Evolutionary conservation across 1,140 invertebrate species (phyloP), one percentile per base, ranked within the genome.

Genomic region (Drosophila persimilis): DNA sequence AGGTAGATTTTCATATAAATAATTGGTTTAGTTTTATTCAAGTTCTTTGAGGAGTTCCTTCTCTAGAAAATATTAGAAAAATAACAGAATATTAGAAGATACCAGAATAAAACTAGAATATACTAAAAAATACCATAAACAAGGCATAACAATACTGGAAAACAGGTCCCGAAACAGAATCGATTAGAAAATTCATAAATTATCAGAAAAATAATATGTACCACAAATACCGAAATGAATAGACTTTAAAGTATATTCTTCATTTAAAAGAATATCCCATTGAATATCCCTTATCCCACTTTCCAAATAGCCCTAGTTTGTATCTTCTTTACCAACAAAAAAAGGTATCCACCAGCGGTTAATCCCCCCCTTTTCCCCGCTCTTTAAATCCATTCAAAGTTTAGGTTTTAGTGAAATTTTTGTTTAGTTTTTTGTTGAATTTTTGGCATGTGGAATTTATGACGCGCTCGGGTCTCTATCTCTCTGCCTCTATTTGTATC

Each of bases 391-490:
- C 31, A 39, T 45, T n/a, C 26, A 65, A 51, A 44, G 59, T 51
- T 44, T 41, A 20, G 15, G 39, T 67, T 67, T 31, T 11, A 2
- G 15, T 20, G 13, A 44, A 50, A 20, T 57, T 57, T 84, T 67
- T 79, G 70, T 64, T 84, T 80, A 56, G 51, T 71, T 57, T 77
- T 39, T 39, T 39, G 35, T 13, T 11, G 60, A 83, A 74, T 45
- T 39, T 79, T 85, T 86, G 73, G 81, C 80, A 80, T 57, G 66
- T 85, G 64, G 58, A 85, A 85, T 86, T 86, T 86, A 77, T 86
- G 73, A 64, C 71, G 44, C 39, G 26, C 47, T 47, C 43, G 48
- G 31, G 46, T 43, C 50, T 31, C 39, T 39, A 50, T 50, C 29
- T 53, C n/a, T 4, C 9, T 39, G 35, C 11, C 35, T 4, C 35